Base-by-base conservation (phyloP, 1,140 invertebrate genomes). In the Phymastichus coffea region DNA sequence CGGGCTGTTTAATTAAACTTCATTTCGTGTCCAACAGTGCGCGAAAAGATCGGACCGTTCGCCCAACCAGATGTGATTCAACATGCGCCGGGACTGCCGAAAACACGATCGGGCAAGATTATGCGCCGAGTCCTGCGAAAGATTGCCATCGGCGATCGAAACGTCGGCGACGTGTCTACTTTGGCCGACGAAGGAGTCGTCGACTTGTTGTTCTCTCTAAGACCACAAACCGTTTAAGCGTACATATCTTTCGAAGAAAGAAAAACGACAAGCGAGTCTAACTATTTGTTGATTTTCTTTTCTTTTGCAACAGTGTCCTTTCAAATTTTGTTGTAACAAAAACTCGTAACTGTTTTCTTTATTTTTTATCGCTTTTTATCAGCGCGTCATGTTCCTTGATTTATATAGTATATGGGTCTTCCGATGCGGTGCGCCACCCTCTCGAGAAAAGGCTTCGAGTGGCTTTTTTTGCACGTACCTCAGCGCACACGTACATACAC, bases 41-140 rank as follows among this genome's bases (percentile, higher is more conserved):
- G 97, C 47, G 87, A 90, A 61, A 91, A 90, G 68, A 99, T 99
- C 64, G 97, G 97, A 10, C 91, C 96, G 2, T 98, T 99, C 80
- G 97, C 97, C 3, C 87, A 91, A 71, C 97, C 97, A 0, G 97
- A 99, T 70, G 86, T 91, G 4, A 89, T 99, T 40, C 96, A 98
- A 68, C 85, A 92, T 70, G 94, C 95, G 2, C 92, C 94, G 4
- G 89, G 87, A 2, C 80, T 99, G 48, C 97, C 97, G 1, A 99
- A 99, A 80, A 99, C 97, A 0, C 85, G 97, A 35, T 98, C 95
- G 2, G 97, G 97, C 3, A 99, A 99, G 80, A 98, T 99, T 41
- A 98, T 99, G 94, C 85, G 97, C 40, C 82, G 97, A 63, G 89
- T 99, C 48, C 78, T 99, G 25, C 83, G 95, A 46, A 98, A 98